A percentile compares a stretch with the other conserved stretches of the same genome.
These are phyloP conservation scores for Piezodorus guildinii DNA, from an alignment of 1,140 invertebrate genomes.

Conservation along the genomic window DNA sequence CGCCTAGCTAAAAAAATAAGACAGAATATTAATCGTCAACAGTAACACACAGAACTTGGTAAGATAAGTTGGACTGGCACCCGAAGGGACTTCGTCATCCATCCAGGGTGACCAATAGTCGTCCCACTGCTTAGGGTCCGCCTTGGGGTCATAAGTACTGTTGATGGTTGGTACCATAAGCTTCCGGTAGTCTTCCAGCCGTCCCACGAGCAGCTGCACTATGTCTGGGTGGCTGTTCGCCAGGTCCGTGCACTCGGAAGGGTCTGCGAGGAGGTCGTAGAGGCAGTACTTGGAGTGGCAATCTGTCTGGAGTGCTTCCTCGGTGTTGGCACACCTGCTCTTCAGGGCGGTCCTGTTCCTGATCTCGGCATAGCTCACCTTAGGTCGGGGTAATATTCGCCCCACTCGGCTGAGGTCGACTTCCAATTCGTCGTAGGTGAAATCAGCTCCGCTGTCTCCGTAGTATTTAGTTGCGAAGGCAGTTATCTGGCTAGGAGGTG, in stretches of 20 bases:
- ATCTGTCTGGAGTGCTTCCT: background rate
- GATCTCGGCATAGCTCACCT: conserved; percentile 33
- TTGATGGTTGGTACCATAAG: background rate
- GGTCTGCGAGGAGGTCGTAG: conserved; percentile 3
- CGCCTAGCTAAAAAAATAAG: too few species aligned
- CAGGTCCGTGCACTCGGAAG: conserved; percentile 4
- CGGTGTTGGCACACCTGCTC: background rate
- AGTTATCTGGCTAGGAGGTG: background rate
- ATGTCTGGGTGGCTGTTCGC: background rate
- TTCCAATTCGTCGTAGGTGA: conserved; percentile 30
- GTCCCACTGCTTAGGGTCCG: background rate
- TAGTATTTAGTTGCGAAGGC: background rate
- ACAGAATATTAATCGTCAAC: too few species aligned
- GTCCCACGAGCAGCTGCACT: background rate
- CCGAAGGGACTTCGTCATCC: conserved; percentile 30
- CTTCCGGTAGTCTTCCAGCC: background rate
- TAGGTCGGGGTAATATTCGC: conserved; percentile 47
- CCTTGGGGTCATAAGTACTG: background rate
- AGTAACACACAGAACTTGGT: too few species aligned
- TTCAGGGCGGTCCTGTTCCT: background rate
- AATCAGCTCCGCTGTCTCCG: background rate
- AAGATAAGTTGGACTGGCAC: conserved; percentile 53
- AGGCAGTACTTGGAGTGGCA: conserved; percentile 16
- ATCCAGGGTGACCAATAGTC: conserved; percentile 8
- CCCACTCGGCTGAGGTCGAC: conserved; percentile 41